Percentiles rank a stretch among this genome's conserved stretches.
Conservation (phyloP, 2,113 vertebrate species). For the Myotis yumanensis region DNA sequence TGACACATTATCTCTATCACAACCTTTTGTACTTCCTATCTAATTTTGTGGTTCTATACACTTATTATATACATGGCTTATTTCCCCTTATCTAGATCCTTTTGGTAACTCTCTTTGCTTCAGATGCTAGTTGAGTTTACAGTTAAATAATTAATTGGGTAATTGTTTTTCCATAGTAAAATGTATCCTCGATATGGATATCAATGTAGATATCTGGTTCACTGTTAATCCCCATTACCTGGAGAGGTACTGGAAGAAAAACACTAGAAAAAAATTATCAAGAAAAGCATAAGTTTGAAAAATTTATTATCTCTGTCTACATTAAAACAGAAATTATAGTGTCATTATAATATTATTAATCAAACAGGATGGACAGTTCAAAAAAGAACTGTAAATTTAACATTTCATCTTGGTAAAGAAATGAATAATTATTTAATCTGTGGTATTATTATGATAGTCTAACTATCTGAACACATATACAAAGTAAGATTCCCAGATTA, state of each 20-base stretch:
- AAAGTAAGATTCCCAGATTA: not conserved
- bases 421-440: not conserved
- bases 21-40: not conserved
- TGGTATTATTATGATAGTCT: not conserved
- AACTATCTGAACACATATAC: not conserved
- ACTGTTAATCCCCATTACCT: not conserved
- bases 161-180: not conserved
- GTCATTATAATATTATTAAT: not conserved
- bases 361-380: not conserved
- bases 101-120: not conserved
- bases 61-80: not conserved
- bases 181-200: accelerated
- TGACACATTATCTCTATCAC: not conserved
- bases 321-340: not conserved
- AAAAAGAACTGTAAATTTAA: not conserved
- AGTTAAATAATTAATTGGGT: not conserved
- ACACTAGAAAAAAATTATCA: not conserved
- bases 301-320: not conserved
- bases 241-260: not conserved
- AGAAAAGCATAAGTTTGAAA: not conserved
- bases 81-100: not conserved
- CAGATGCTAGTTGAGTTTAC: not conserved
- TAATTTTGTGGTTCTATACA: not conserved
- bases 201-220: not conserved
- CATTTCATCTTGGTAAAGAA: not conserved